phyloP scores from a whole-genome alignment of 2,797 vertebrate species.

The Characodon lateralis region DNA sequence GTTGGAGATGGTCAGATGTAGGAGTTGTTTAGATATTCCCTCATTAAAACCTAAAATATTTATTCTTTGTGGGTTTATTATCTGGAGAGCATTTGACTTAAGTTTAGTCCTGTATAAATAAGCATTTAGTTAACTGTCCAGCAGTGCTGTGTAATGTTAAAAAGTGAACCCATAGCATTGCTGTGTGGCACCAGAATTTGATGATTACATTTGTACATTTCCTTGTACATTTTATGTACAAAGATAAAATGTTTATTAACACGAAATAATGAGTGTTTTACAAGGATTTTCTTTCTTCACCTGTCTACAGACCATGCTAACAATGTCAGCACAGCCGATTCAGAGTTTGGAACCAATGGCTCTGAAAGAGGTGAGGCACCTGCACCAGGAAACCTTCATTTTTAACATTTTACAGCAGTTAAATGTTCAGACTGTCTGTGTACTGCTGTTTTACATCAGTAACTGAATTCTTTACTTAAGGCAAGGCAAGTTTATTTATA shows the following conservation, averaged over 20 bases:
- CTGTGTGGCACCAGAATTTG: too few species aligned
- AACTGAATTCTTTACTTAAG: background rate
- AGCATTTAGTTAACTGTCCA: background rate
- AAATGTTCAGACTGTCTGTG: too few species aligned
- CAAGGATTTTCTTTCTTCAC: background rate
- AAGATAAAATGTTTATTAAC: too few species aligned
- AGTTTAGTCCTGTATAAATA: background rate
- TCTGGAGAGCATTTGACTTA: background rate
- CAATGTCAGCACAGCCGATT: constrained; percentile 85
- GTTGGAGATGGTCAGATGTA: background rate
- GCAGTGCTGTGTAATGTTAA: background rate
- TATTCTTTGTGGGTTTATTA: background rate
- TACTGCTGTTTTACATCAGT: background rate
- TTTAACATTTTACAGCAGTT: background rate
- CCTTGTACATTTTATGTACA: too few species aligned
- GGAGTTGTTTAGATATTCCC: background rate
- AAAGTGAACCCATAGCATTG: too few species aligned
- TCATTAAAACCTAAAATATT: background rate
- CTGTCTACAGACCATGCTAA: constrained; percentile 85
- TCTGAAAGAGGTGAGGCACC: constrained; percentile 84
- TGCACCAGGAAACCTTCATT: background rate
- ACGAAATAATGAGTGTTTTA: background rate
- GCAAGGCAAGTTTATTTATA: too few species aligned
- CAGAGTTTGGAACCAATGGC: constrained; percentile 87
- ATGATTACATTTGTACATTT: too few species aligned